Base-by-base conservation (phyloP, 1,140 invertebrate genomes). In the Calephelis virginiensis region DNA sequence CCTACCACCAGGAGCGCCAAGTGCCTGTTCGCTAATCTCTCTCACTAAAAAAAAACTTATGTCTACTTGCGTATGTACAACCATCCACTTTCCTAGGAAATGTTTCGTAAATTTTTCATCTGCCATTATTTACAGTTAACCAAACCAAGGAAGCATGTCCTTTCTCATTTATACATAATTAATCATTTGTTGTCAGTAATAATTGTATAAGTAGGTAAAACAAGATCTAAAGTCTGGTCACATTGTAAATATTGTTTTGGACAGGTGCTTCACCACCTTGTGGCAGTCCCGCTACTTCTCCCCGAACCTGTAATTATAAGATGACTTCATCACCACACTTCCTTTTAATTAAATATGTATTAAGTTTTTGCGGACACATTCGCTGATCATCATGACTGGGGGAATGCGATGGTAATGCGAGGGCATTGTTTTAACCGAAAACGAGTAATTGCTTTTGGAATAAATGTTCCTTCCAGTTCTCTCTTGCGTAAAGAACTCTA, bases 321-420 rank as follows among this genome's bases (percentile, higher is more conserved):
- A 72, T 72, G 66, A 72, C 70, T 68, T 68, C 70, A 72, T 72
- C 66, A 56, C 38, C 46, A 40, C 40, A 43, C 63, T 68, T 47
- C 69, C 69, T 68, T 72, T 72, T 68, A 68, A 73, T 69, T 69
- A 69, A 69, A 72, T 64, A 70, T 63, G 69, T 63, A 73, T 68
- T 62, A 71, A 63, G 38, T 62, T 61, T 62, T 62, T 62, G 40
- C 40, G 40, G 14, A 17, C 40, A 46, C 28, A 47, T 47, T 62
- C 13, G 50, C 50, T 37, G 17, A 14, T 56, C 50, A 56, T 56
- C 10, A 56, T 56, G 53, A 7, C 28, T 9, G 28, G 53, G 53
- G 53, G 11, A 56, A 56, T 56, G 28, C 50, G 50, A n/a, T 56
- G 53, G 7, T 56, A 56, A 56, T 56, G 17, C 37, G 28, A 37